Conservation (phyloP, 2,113 vertebrate species). For the Balaenoptera acutorostrata region DNA sequence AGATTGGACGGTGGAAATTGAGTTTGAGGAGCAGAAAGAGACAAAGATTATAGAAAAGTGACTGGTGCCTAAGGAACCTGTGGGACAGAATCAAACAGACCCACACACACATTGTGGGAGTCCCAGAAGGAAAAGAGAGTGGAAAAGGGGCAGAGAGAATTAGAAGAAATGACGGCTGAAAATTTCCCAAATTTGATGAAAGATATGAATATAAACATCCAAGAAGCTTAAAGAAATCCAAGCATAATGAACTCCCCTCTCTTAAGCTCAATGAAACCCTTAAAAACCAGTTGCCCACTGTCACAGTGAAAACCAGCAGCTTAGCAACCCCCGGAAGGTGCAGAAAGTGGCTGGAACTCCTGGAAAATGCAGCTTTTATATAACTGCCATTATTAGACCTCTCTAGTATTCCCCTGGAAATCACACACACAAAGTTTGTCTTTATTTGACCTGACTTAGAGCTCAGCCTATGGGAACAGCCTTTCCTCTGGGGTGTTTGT, state of each 20-base stretch:
- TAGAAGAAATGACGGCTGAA: background rate
- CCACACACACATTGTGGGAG: too few species aligned
- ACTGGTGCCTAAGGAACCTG: background rate
- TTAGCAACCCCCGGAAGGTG: too few species aligned
- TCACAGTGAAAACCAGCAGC: background rate
- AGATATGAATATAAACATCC: background rate
- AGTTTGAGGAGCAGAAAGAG: background rate
- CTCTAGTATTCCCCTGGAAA: background rate
- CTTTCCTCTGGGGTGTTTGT: background rate
- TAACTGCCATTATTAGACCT: background rate
- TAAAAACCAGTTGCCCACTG: background rate
- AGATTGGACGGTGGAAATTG: background rate
- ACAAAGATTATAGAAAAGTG: background rate
- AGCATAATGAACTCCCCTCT: background rate
- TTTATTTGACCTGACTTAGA: background rate
- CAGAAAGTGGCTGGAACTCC: too few species aligned
- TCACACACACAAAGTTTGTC: background rate
- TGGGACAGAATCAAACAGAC: too few species aligned
- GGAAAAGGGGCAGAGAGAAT: background rate
- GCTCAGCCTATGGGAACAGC: background rate
- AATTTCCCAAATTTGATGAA: too few species aligned
- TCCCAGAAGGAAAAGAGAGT: background rate
- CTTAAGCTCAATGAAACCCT: background rate
- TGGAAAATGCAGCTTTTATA: background rate
- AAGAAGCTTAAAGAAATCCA: background rate